Conservation (phyloP, 2,888 invertebrate species). For the Lobophora halterata region DNA sequence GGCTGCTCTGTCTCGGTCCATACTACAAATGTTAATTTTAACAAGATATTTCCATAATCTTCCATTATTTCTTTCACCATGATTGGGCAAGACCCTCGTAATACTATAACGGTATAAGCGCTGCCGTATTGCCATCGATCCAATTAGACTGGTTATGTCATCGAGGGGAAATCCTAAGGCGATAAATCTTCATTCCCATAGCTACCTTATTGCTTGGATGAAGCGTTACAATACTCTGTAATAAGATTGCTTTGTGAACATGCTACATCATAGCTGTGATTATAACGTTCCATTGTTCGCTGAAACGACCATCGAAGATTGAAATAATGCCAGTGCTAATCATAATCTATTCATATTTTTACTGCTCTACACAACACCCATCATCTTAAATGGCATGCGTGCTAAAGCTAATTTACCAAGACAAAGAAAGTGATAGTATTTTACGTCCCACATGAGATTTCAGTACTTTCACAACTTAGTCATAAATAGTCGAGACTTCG, state of each 20-base stretch:
- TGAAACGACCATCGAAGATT: too few species aligned
- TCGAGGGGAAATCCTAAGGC: constrained; percentile 28
- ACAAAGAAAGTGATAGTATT: constrained; percentile 27
- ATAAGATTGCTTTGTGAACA: constrained; percentile 3
- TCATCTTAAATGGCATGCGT: constrained; percentile 8
- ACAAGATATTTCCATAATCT: constrained; percentile 27
- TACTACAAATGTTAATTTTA: constrained; percentile 51
- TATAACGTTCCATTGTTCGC: neutral
- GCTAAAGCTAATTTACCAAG: constrained; percentile 22
- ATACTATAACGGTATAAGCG: constrained; percentile 20
- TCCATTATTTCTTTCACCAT: constrained; percentile 19
- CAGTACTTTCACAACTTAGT: constrained; percentile 25
- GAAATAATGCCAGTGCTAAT: neutral
- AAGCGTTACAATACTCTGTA: constrained; percentile 14
- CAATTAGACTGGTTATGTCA: constrained; percentile 30
- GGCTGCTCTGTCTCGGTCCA: constrained; percentile 61
- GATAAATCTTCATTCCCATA: constrained; percentile 28
- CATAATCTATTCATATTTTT: neutral
- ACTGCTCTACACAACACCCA: neutral
- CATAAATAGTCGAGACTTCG: constrained; percentile 6
- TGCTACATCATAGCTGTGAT: neutral
- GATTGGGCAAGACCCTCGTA: constrained; percentile 18
- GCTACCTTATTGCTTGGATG: constrained; percentile 20
- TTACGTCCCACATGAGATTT: constrained; percentile 16
- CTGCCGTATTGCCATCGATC: constrained; percentile 29